Evolutionary conservation across 2,888 invertebrate species (phyloP).

Genomic region (Trichopria drosophilae): DNA sequence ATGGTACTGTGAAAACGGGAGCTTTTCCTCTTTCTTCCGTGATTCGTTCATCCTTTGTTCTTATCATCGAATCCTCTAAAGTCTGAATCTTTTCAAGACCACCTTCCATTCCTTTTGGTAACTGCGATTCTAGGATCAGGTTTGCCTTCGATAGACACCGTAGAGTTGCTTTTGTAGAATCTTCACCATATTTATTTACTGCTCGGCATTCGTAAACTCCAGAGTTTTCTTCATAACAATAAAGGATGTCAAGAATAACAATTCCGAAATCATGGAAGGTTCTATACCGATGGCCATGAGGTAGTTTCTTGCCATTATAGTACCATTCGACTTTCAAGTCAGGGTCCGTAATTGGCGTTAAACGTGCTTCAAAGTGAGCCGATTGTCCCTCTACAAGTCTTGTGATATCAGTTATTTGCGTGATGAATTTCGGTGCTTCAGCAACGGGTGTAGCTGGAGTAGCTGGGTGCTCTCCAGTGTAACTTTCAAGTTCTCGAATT

Average conservation of each 20-base stretch:
- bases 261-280: slow-evolving; percentile 98
- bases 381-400: slow-evolving; percentile 93
- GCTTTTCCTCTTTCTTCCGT: slow-evolving; percentile 81
- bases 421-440: slow-evolving; percentile 86
- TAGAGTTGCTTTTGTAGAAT: slow-evolving; percentile 80
- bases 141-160: slow-evolving; percentile 88
- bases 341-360: slow-evolving; percentile 93
- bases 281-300: slow-evolving; percentile 93
- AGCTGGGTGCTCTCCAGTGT: slow-evolving; percentile 67
- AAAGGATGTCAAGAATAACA: slow-evolving; percentile 91
- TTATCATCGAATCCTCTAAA: slow-evolving; percentile 85
- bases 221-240: slow-evolving; percentile 95
- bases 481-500: slow-evolving; percentile 82
- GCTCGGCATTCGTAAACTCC: slow-evolving; percentile 93
- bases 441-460: slow-evolving; percentile 69
- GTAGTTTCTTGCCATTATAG: slow-evolving; percentile 88
- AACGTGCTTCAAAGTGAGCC: slow-evolving; percentile 89
- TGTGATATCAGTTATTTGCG: slow-evolving; percentile 81
- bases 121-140: slow-evolving; percentile 88
- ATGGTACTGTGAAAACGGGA: slow-evolving; percentile 86
- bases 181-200: slow-evolving; percentile 86
- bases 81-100: slow-evolving; percentile 91
- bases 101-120: slow-evolving; percentile 94
- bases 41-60: slow-evolving; percentile 71
- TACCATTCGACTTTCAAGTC: slow-evolving; percentile 94